Evolutionary conservation across 2,797 vertebrate species (phyloP).

Genomic region (Intellagama lesueurii): DNA sequence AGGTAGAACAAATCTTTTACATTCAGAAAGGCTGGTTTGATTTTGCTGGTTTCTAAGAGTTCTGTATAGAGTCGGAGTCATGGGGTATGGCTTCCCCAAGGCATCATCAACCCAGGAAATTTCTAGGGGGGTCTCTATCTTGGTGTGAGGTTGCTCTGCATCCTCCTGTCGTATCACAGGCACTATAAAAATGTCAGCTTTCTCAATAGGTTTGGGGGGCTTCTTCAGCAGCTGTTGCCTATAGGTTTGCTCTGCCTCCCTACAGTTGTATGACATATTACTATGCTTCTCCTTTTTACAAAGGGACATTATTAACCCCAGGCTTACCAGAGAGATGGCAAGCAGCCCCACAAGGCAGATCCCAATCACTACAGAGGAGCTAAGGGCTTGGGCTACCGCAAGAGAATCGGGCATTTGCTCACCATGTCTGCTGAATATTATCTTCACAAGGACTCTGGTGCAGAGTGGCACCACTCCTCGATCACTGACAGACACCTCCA

Average conservation of each 20-base stretch:
- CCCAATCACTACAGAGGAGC: slow-evolving; percentile 81
- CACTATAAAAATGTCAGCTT: slow-evolving; percentile 91
- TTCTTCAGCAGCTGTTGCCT: slow-evolving; percentile 90
- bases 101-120: slow-evolving; percentile 12
- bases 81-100: slow-evolving; percentile 72
- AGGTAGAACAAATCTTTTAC: slow-evolving; percentile 69
- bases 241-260: slow-evolving; percentile 91
- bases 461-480: slow-evolving; percentile 80
- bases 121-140: slow-evolving; percentile 34
- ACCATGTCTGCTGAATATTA: slow-evolving; percentile 85
- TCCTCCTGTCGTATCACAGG: slow-evolving; percentile 82
- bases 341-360: slow-evolving; percentile 86
- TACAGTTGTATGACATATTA: slow-evolving; percentile 91
- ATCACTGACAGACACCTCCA: slow-evolving; percentile 85
- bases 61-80: slow-evolving; percentile 80
- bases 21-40: slow-evolving; percentile 58
- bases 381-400: slow-evolving; percentile 76
- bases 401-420: slow-evolving; percentile 87
- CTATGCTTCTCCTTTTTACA: slow-evolving; percentile 88
- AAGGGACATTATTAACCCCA: slow-evolving; percentile 85
- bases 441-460: slow-evolving; percentile 76
- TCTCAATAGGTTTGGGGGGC: slow-evolving; percentile 91
- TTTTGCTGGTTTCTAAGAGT: slow-evolving; percentile 85
- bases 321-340: slow-evolving; percentile 81
- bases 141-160: not conserved